A percentile compares a stretch with the other conserved stretches of the same genome.
Evolutionary conservation across 2,113 vertebrate genomes (phyloP).

Genomic region (Chaenocephalus aceratus): DNA sequence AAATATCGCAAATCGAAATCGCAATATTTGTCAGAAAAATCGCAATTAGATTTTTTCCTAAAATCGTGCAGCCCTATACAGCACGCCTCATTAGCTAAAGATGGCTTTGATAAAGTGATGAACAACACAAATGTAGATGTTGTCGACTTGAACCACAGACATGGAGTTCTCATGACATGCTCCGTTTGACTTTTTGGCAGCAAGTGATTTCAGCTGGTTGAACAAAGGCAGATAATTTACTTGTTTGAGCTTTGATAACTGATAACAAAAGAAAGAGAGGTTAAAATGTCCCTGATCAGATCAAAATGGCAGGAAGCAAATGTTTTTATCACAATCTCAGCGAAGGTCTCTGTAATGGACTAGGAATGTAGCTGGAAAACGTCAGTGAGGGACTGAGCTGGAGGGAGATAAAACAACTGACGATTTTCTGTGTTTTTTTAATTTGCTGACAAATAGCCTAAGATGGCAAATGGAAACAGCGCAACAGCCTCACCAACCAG

Average conservation of each 20-base stretch:
- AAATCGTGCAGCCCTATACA: no score
- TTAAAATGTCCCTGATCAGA: conserved; percentile 75
- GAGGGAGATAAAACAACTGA: conserved; percentile 49
- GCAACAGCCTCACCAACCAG: neutral
- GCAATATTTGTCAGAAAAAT: no score
- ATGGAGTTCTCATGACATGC: conserved; percentile 39
- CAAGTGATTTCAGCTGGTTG: conserved; percentile 54
- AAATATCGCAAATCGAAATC: no score
- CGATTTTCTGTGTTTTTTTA: neutral
- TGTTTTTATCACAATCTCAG: conserved; percentile 80
- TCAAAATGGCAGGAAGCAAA: conserved; percentile 84
- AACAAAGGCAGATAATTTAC: conserved; percentile 54
- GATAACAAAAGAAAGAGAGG: conserved; percentile 52
- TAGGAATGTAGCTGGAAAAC: conserved; percentile 68
- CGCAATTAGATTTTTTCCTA: no score
- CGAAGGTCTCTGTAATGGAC: conserved; percentile 69
- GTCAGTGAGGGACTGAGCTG: conserved; percentile 58
- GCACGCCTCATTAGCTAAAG: conserved; percentile 39
- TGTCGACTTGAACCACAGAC: conserved; percentile 29
- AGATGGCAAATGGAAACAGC: neutral
- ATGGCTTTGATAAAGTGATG: conserved; percentile 38
- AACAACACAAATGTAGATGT: conserved; percentile 49
- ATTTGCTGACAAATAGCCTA: neutral
- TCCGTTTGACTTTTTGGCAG: conserved; percentile 41
- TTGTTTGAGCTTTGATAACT: conserved; percentile 65